Base-by-base conservation (phyloP, 2,797 vertebrate genomes). In the Vireo griseus region DNA sequence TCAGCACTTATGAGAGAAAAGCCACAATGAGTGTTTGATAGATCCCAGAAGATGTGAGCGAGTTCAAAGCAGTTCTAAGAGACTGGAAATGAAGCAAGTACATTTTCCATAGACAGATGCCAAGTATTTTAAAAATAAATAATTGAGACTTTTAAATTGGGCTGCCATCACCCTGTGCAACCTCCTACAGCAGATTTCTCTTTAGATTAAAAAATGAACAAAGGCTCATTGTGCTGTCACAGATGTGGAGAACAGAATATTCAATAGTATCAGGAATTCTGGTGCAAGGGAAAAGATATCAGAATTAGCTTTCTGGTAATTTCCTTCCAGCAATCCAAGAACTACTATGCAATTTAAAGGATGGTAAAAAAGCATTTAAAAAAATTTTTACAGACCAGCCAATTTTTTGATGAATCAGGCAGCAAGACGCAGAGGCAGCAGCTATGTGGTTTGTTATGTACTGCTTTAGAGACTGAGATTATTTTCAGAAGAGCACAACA, bases 81-180 rank as follows among this genome's bases (percentile, higher is more conserved):
- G 93, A 76, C 92, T 94, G 71, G 76, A 91, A 96, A 91, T 66
- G 48, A 91, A 94, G 87, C 66, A 84, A 96, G 87, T 66, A 92
- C 45, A 84, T 86, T 94, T 96, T 96, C 95, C 95, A 90, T 22
- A 90, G 96, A 92, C 69, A 84, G 87, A 94, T 91, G 95, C 96
- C 95, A 97, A 95, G 79, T 90, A 92, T 92, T 92, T 95, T 88
- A 88, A 96, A 96, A 96, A 95, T 94, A 96, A 97, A 94, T 96
- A 96, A 96, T 94, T 94, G 85, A 97, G 96, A 95, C 92, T 94
- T 92, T 96, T 94, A 96, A 97, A 96, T 91, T 94, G 91, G 82
- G 80, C 86, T 95, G 92, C 89, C 92, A 95, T 94, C 94, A 94
- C 94, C 90, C 95, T 88, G 85, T 84, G 63, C 89, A 97, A 97